Base-by-base conservation (phyloP, 2,113 vertebrate genomes). In the Dendrocopos noguchii region DNA sequence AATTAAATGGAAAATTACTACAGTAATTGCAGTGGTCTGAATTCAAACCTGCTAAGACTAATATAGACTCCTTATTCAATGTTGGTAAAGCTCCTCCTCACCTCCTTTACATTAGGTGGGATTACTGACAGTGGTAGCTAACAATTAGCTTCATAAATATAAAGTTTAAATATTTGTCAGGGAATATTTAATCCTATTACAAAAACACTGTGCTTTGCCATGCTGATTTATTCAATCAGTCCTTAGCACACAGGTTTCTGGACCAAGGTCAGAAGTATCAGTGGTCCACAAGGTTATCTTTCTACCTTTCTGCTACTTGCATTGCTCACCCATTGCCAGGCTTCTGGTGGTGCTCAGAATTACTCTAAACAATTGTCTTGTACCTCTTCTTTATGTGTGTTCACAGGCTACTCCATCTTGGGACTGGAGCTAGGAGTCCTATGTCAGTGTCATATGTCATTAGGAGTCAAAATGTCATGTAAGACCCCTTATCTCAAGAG, bases 1-100 rank as follows among this genome's bases (percentile, higher is more conserved):
- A 90, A 88, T 90, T 93, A 82, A 84, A 57, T 86, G 55, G 80
- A 93, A 95, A 94, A 95, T 88, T 80, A 75, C 47, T 91, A 36
- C 55, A 50, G 59, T 73, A 94, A 80, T 86, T 6, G 5, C 44
- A 73, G 53, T 70, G 20, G 34, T 76, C 84, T 84, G 71, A 89
- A 87, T 90, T 82, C 46, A 85, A 79, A 91, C 60, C 55, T 55
- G 11, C 15, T 66, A 82, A 88, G 92, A 68, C 39, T 92, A 55
- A 68, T 42, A 71, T 4, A 63, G 25, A 60, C 10, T 84, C 1
- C 0, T 42, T 90, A 65, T 57, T 73, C 55, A 65, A 0, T 73
- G 34, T 59, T 80, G n/a, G 31, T 91, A 65, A 93, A 86, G 21
- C 12, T 90, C 50, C 68, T 81, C 29, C 55, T 88, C 34, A 90